Base-by-base conservation (phyloP, 2,113 vertebrate genomes). In the Limanda limanda region DNA sequence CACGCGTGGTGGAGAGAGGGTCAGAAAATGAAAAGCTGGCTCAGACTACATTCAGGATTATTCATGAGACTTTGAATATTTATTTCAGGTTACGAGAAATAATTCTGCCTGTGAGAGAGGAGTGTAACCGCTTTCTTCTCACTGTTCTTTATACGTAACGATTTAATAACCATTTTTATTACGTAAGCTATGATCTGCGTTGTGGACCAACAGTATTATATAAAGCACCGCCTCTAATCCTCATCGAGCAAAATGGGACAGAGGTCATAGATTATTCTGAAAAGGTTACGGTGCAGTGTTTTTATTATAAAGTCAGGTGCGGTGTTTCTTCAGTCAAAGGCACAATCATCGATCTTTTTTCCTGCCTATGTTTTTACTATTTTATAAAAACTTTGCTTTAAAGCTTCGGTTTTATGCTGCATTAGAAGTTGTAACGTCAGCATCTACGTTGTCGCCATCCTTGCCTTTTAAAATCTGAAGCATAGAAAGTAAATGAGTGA, bases 131-230 rank as follows among this genome's bases (percentile, higher is more conserved):
- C 47, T 20, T 54, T 51, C 5, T 20, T 51, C 20, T 20, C 51
- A 21, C 14, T n/a, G 20, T 10, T 48, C 15, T 18, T 21, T 20
- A 6, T 65, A 11, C 74, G 31, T 31, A 31, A 31, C 31, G 31
- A 7, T 31, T 79, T 48, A 20, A 63, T 77, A 45, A 71, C 15
- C 25, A 63, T 79, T 72, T 83, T 35, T 68, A 71, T 89, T 88
- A 89, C 63, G 59, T 74, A 87, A 90, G 75, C 62, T 48, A 61
- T 80, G 51, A 90, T 75, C 66, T 76, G 42, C 31, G 15, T 60
- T 78, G 54, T 82, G 55, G 25, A 59, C 21, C 25, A 48, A 9
- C 35, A 17, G 18, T 20, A n/a, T 89, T 90, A 88, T 68, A 69
- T 85, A 88, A 91, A 40, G 13, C 42, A 40, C 10, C 10, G 15